A percentile compares a stretch with the other conserved stretches of the same genome.
These are phyloP conservation scores for Cydia fagiglandana DNA, from an alignment of 1,140 invertebrate species.

Conservation along the genomic window DNA sequence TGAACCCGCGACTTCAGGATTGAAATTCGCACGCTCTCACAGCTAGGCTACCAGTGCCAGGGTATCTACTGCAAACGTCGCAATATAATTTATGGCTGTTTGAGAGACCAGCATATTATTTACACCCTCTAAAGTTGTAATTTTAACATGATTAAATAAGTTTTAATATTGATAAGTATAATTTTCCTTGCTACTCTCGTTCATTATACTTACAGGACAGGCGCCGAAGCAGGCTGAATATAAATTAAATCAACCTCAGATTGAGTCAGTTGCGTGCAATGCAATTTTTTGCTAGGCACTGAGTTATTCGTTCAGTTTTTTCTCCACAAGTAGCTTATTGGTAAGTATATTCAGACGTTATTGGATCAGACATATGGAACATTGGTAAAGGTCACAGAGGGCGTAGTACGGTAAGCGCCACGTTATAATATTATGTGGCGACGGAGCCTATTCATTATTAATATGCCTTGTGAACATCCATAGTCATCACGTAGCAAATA, in stretches of 20 bases:
- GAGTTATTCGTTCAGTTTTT: background rate
- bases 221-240: background rate
- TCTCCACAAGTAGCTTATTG: background rate
- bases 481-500: conserved; percentile 6
- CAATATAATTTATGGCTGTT: no score
- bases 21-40: no score
- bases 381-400: conserved; percentile 2
- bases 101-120: no score
- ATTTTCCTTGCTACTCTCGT: background rate
- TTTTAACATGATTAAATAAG: no score
- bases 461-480: background rate
- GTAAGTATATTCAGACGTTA: background rate
- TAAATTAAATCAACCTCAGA: background rate
- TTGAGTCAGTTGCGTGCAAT: background rate
- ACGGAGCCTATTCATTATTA: conserved; percentile 11
- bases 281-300: background rate
- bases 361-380: background rate
- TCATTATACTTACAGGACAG: background rate
- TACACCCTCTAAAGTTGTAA: no score
- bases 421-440: conserved; percentile 11
- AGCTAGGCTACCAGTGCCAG: no score
- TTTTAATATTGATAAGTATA: background rate
- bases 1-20: no score
- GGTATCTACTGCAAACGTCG: no score
- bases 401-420: background rate